phyloP scores from a whole-genome alignment of 2,888 invertebrate genomes.

The Saturnia pavonia region DNA sequence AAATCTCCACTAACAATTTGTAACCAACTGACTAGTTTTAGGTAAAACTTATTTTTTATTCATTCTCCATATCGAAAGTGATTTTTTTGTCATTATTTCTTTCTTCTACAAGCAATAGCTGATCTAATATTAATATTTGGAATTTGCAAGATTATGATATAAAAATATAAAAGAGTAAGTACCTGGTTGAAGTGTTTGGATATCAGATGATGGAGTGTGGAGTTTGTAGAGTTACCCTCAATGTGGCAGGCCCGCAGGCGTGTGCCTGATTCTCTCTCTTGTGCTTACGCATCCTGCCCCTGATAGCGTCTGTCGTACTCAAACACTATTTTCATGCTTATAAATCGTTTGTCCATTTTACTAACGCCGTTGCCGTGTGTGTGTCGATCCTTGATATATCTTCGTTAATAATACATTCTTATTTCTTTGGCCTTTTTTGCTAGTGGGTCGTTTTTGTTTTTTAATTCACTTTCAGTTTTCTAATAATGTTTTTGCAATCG shows the following conservation, averaged over 20 bases:
- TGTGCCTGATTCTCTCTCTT: conserved; percentile 75
- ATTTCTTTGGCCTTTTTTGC: conserved; percentile 79
- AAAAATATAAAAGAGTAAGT: conserved; percentile 17
- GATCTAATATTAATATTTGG: not conserved
- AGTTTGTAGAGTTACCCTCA: conserved; percentile 63
- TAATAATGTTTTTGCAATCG: conserved; percentile 71
- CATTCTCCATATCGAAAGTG: not conserved
- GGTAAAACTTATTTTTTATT: not conserved
- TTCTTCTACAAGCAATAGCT: not conserved
- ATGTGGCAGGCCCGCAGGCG: conserved; percentile 74
- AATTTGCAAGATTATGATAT: not conserved
- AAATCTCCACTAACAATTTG: not conserved
- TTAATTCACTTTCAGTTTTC: conserved; percentile 60
- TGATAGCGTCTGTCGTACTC: conserved; percentile 67
- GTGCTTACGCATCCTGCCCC: conserved; percentile 80
- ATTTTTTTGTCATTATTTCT: not conserved
- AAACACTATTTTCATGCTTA: conserved; percentile 70
- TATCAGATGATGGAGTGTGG: conserved; percentile 70
- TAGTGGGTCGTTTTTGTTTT: conserved; percentile 61
- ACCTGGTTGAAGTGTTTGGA: conserved; percentile 58
- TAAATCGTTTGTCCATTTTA: conserved; percentile 79
- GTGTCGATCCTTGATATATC: conserved; percentile 73
- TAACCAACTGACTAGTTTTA: not conserved
- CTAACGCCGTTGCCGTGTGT: conserved; percentile 77
- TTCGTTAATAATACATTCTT: conserved; percentile 76